Conservation (phyloP, 2,113 vertebrate genomes). For the Aix galericulata region DNA sequence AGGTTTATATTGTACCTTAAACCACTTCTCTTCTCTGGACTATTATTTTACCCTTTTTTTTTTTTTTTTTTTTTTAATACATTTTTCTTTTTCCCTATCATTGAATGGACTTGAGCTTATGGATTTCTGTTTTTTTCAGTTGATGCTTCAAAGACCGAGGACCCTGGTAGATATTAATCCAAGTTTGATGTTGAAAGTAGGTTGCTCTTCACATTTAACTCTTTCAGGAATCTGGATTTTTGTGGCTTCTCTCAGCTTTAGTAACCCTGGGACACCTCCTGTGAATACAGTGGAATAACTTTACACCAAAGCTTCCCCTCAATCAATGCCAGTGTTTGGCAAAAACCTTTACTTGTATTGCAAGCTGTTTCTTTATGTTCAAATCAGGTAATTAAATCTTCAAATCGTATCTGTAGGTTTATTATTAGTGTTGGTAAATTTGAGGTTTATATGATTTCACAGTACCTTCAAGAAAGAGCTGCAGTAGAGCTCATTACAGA, state of each 20-base stretch:
- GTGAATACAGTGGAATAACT: background rate
- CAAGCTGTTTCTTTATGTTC: conserved; percentile 25
- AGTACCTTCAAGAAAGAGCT: background rate
- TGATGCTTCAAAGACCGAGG: background rate
- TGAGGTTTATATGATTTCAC: background rate
- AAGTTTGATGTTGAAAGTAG: background rate
- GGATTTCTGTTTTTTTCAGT: background rate
- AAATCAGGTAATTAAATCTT: conserved; percentile 28
- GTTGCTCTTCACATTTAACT: background rate
- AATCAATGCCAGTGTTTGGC: background rate
- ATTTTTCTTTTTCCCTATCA: background rate
- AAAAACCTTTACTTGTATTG: background rate
- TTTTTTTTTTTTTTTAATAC: background rate
- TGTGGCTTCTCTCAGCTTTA: background rate
- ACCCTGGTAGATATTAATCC: background rate
- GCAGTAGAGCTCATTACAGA: background rate
- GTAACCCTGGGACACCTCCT: background rate
- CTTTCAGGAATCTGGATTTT: background rate
- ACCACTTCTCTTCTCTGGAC: background rate
- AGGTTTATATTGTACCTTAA: background rate
- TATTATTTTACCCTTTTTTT: background rate
- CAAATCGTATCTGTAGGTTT: background rate
- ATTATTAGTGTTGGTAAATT: background rate
- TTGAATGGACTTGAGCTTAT: background rate
- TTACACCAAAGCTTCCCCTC: background rate